Evolutionary conservation across 2,888 invertebrate genomes (phyloP).

Genomic region (Drosophila prostipennis): DNA sequence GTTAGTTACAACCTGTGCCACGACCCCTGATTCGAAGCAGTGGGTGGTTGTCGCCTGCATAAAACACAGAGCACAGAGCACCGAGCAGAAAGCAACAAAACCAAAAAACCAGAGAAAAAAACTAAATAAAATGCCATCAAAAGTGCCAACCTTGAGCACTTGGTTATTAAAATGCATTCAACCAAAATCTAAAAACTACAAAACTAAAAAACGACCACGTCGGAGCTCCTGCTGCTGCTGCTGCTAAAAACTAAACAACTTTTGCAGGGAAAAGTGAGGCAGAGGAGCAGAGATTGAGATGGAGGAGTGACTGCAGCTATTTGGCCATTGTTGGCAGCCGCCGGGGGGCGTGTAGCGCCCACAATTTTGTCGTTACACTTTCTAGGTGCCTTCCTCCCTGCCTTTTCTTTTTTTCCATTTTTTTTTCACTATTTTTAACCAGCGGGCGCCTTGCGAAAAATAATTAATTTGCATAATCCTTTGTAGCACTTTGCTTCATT

Average conservation of each 20-base stretch:
- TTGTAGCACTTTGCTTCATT: constrained; percentile 81
- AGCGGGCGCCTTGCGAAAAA: constrained; percentile 78
- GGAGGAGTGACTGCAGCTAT: constrained; percentile 53
- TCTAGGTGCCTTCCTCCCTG: constrained; percentile 49
- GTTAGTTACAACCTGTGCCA: constrained; percentile 79
- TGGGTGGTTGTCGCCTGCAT: constrained; percentile 42
- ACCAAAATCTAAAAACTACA: constrained; percentile 79
- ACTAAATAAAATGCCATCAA: constrained; percentile 71
- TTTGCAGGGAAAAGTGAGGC: constrained; percentile 50
- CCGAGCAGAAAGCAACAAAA: constrained; percentile 3
- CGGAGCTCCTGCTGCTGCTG: constrained; percentile 7
- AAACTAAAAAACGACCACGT: constrained; percentile 60
- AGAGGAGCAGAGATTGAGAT: constrained; percentile 55
- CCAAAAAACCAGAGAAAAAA: constrained; percentile 4
- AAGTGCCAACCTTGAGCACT: constrained; percentile 77
- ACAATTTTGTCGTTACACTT: constrained; percentile 80
- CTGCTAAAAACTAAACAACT: constrained; percentile 77
- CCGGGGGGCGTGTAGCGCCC: constrained; percentile 56
- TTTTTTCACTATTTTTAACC: constrained; percentile 28
- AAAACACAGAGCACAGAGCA: constrained; percentile 28
- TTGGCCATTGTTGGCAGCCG: constrained; percentile 69
- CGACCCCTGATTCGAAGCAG: constrained; percentile 6
- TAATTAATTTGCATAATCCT: constrained; percentile 80
- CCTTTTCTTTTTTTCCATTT: constrained; percentile 26
- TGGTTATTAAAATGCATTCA: constrained; percentile 78